Percentiles rank a stretch among this genome's conserved stretches.
Conservation (phyloP, 2,888 invertebrate species). For the Agriopis marginaria region DNA sequence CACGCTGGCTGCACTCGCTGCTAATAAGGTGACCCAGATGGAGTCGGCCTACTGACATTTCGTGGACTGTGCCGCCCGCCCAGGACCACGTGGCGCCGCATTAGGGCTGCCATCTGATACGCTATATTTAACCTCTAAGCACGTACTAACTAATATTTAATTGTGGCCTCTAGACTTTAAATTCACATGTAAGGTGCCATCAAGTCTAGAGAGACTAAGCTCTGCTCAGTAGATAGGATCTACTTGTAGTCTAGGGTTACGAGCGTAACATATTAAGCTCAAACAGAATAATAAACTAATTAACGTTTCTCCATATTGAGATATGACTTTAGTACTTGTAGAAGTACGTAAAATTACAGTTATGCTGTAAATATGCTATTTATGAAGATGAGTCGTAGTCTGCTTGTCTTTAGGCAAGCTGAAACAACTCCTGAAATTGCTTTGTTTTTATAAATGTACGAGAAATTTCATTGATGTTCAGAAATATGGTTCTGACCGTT, state of each 20-base stretch:
- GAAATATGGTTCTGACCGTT: not conserved
- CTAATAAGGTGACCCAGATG: constrained; percentile 65
- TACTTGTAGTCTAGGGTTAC: not conserved
- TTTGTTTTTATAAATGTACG: no score
- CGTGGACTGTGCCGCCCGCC: constrained; percentile 46
- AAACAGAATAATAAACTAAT: not conserved
- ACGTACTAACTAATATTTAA: not conserved
- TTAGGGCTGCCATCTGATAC: constrained; percentile 21
- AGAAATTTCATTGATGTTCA: no score
- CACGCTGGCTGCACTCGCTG: constrained; percentile 47
- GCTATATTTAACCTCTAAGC: not conserved
- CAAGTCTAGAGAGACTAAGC: not conserved
- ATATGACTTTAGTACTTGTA: not conserved
- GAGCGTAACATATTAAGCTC: constrained; percentile 1
- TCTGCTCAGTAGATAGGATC: not conserved
- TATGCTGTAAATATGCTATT: not conserved
- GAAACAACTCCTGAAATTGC: no score
- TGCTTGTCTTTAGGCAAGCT: no score
- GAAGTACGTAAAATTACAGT: not conserved
- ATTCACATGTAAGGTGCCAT: not conserved
- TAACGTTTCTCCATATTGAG: not conserved
- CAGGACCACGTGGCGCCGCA: constrained; percentile 25
- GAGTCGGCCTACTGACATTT: constrained; percentile 60
- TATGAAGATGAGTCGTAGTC: not conserved
- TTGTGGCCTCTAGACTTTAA: not conserved